A percentile compares a stretch with the other conserved stretches of the same genome.
phyloP scores from a whole-genome alignment of 2,797 vertebrate species.

The Sparidentex hasta region DNA sequence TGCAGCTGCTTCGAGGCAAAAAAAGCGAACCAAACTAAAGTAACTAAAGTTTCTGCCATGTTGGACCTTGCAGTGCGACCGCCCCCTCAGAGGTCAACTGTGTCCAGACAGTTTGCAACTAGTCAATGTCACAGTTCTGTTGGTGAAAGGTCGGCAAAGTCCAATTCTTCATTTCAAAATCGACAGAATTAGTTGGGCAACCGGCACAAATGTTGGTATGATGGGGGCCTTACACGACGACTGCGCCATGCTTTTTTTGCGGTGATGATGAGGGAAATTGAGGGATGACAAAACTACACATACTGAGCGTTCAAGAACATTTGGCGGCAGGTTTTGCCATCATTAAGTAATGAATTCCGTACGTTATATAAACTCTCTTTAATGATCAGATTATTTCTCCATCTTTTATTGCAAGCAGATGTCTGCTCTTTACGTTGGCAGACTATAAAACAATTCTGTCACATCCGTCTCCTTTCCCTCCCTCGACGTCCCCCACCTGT shows the following conservation, averaged over 20 bases:
- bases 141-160: neutral
- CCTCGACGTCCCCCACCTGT: slow-evolving; percentile 42
- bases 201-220: neutral
- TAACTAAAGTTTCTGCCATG: neutral
- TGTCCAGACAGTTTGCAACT: slow-evolving; percentile 6
- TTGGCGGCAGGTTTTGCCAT: neutral
- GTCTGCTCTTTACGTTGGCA: slow-evolving; percentile 36
- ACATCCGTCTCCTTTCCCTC: slow-evolving; percentile 26
- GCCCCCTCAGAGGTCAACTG: neutral
- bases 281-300: neutral
- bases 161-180: neutral
- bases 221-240: neutral
- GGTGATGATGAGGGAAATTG: neutral
- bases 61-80: neutral
- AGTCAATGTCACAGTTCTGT: neutral
- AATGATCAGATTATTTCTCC: slow-evolving; percentile 35
- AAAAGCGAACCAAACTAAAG: neutral
- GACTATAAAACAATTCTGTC: slow-evolving; percentile 28
- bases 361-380: neutral
- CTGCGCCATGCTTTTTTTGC: neutral
- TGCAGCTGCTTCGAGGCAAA: neutral
- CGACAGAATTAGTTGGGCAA: neutral
- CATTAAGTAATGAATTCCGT: neutral
- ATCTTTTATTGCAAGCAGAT: slow-evolving; percentile 55
- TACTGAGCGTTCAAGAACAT: neutral